Base-by-base conservation (phyloP, 1,140 invertebrate species). In the Ruditapes philippinarum region DNA sequence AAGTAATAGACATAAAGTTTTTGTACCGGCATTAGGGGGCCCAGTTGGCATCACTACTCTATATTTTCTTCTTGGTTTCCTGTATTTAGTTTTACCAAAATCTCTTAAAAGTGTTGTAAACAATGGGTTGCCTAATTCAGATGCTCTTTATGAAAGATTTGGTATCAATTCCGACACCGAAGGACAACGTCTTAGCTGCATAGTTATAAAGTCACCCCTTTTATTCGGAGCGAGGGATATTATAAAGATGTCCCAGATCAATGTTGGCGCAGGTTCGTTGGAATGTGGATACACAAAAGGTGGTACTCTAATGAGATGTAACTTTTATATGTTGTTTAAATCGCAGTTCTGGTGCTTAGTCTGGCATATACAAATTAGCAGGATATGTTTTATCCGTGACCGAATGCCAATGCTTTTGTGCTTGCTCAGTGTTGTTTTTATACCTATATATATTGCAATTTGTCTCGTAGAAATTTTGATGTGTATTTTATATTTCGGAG, bases 311-410 rank as follows among this genome's bases (percentile, higher is more conserved):
- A 65, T 60, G 42, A 65, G 31, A 65, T 60, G 81, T 22, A 68
- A 40, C 12, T 70, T 84, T 22, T 73, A 84, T 19, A 70, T 84
- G 65, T n/a, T 73, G n/a, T 84, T 84, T 45, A 70, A 38, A 0
- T 17, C 14, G n/a, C 36, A 9, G 28, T 84, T 84, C 33, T 84
- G 81, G 81, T 11, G 31, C 11, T 12, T 7, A 33, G 33, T 73
- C 14, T 84, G 33, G n/a, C 17, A 70, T 33, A 68, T 84, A 19
- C 81, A 84, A 31, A 45, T 11, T 12, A n/a, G 22, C 17, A 33
- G 73, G 49, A 11, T 65, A 17, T 28, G 31, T 33, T 19, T 14
- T 60, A 4, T 25, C 28, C 19, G 11, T 11, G 31, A 38, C 14
- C 9, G 62, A 17, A 22, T 22, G 28, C 1, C 51, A 14, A 0